phyloP scores from a whole-genome alignment of 2,113 vertebrate genomes.

The Numenius arquata region DNA sequence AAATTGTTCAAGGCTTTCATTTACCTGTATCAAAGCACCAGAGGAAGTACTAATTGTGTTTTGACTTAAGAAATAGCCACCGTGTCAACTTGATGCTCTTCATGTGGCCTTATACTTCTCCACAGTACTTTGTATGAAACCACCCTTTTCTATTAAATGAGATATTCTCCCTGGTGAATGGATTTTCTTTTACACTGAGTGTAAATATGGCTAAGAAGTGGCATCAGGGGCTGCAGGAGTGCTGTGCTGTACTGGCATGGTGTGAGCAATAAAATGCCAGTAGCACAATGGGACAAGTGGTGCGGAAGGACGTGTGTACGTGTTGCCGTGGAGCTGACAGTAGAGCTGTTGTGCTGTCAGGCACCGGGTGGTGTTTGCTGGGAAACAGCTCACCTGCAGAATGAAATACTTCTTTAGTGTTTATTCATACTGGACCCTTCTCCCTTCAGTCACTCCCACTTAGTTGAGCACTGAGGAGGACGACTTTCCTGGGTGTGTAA shows the following conservation, averaged over 20 bases:
- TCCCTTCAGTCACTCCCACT: not conserved
- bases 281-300: rapidly evolving
- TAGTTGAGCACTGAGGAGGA: not conserved
- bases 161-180: not conserved
- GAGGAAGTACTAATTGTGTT: not conserved
- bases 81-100: not conserved
- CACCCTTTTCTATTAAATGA: constrained; percentile 39
- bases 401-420: not conserved
- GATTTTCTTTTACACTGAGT: not conserved
- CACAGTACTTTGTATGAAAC: constrained; percentile 2
- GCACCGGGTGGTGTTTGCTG: not conserved
- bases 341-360: not conserved
- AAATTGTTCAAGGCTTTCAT: not conserved
- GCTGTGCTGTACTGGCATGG: not conserved
- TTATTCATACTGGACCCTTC: not conserved
- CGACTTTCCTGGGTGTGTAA: not conserved
- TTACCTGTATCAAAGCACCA: constrained; percentile 24
- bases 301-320: rapidly evolving
- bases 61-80: constrained; percentile 10
- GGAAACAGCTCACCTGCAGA: not conserved
- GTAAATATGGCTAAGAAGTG: not conserved
- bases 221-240: not conserved
- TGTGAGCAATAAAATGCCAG: not conserved
- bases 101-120: constrained; percentile 36
- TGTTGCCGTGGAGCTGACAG: not conserved